A percentile compares a stretch with the other conserved stretches of the same genome.
phyloP scores from a whole-genome alignment of 2,113 vertebrate species.

The Heloderma charlesbogerti region DNA sequence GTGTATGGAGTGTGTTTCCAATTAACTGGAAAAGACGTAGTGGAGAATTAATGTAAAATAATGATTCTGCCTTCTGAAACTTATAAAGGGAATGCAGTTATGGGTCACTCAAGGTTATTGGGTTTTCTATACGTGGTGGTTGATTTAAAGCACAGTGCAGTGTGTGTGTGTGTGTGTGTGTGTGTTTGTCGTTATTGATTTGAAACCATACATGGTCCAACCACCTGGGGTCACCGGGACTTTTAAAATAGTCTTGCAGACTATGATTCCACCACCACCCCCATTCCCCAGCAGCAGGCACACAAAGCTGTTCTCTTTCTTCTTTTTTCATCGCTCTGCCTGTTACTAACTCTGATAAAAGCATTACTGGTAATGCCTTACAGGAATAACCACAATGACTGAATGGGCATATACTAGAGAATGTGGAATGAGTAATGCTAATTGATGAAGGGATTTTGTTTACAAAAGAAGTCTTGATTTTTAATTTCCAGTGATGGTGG shows the following conservation, averaged over 20 bases:
- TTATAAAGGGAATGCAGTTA: not conserved
- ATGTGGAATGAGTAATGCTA: not conserved
- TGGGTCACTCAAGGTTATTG: not conserved
- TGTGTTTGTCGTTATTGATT: not conserved
- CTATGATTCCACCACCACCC: too few species aligned
- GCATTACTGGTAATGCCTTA: not conserved
- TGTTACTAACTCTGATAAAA: not conserved
- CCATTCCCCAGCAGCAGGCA: not conserved
- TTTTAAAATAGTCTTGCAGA: not conserved
- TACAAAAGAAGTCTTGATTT: not conserved
- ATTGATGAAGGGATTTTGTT: not conserved
- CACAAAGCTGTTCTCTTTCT: not conserved
- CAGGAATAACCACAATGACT: not conserved
- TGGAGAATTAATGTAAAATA: not conserved
- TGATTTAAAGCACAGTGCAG: not conserved
- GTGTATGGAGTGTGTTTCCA: not conserved
- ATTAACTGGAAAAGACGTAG: not conserved
- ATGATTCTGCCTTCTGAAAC: not conserved
- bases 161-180: not conserved
- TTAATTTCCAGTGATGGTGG: not conserved
- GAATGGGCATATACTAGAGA: not conserved
- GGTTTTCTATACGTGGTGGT: not conserved
- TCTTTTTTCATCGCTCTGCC: constrained; percentile 1
- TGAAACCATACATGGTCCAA: not conserved
- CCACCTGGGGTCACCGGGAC: constrained; percentile 4